Base-by-base conservation (phyloP, 2,888 invertebrate species). In the Desoria tigrina region DNA sequence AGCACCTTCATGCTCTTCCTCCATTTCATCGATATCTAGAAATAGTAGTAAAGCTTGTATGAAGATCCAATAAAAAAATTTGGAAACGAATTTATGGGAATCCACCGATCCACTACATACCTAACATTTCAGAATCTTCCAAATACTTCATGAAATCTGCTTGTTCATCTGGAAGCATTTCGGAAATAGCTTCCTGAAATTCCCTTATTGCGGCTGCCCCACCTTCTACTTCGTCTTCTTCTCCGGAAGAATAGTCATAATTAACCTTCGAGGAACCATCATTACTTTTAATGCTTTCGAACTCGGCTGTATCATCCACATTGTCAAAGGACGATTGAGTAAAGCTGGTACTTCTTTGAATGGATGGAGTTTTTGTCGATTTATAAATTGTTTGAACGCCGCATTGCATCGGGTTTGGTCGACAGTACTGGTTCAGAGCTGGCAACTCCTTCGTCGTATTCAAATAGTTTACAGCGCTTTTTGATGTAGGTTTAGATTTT, bases 381-480 rank as follows among this genome's bases (percentile, higher is more conserved):
- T 65, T 50, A 21, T 23, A 65, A 4, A 65, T 32, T 1, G 65
- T 65, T 27, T 26, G 26, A 28, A 65, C 61, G 1, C 65, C 65
- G 61, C 65, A 65, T 6, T 49, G 45, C 9, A 65, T 16, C 28
- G 14, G 24, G n/a, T n/a, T 57, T 3, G 56, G 53, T 18, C 57
- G 42, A 27, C 67, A 67, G n/a, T 56, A 27, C 24, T 66, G 23
- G 26, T 67, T 63, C 61, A 67, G 28, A 9, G 32, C 63, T 6
- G 60, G 60, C 3, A 67, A 9, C 54, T 67, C 60, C 14, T 32
- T 61, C 2, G 53, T 60, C 16, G 49, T 37, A 21, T 21, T 51
- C 26, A 42, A 26, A 54, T 49, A 68, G 3, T 42, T 60, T 55
- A 16, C 9, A 6, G 16, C 45, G n/a, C 45, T 45, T 45, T 6